Conservation (phyloP, 2,888 invertebrate genomes). For the Dinocampus coccinellae region DNA sequence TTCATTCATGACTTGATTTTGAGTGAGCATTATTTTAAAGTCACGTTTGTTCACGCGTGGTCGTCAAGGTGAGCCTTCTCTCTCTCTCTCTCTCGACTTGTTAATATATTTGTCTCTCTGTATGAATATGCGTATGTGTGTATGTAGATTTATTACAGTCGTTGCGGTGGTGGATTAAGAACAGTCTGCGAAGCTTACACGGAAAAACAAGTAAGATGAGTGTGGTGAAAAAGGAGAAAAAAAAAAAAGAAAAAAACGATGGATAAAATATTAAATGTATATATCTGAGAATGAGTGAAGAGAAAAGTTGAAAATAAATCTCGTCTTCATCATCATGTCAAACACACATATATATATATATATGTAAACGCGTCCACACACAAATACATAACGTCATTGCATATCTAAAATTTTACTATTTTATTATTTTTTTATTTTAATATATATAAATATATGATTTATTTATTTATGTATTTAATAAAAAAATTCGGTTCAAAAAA, state of each 20-base stretch:
- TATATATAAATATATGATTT: conserved; percentile 45
- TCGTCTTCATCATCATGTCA: conserved; percentile 4
- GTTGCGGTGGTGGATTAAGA: conserved; percentile 9
- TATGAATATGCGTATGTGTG: neutral
- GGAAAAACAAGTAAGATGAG: neutral
- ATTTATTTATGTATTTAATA: too few relatives aligned
- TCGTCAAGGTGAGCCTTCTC: conserved; percentile 32
- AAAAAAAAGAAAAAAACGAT: too few relatives aligned
- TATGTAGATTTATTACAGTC: conserved; percentile 25
- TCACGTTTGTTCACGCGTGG: neutral
- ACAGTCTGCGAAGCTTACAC: conserved; percentile 3
- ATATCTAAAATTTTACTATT: conserved; percentile 54
- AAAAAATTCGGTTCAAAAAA: neutral
- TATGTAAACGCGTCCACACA: conserved; percentile 46
- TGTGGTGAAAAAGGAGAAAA: too few relatives aligned
- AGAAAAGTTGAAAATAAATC: neutral
- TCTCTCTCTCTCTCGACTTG: neutral
- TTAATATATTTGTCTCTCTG: neutral
- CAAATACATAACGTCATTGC: conserved; percentile 57
- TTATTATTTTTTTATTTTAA: neutral
- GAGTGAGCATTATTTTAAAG: conserved; percentile 49
- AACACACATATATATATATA: conserved; percentile 31
- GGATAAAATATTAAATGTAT: too few relatives aligned
- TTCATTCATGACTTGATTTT: conserved; percentile 53
- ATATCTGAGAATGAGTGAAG: neutral